Evolutionary conservation across 92 coral and sea anemone genomes (phyloP).

Genomic region (Chrysogorgia sp.): DNA sequence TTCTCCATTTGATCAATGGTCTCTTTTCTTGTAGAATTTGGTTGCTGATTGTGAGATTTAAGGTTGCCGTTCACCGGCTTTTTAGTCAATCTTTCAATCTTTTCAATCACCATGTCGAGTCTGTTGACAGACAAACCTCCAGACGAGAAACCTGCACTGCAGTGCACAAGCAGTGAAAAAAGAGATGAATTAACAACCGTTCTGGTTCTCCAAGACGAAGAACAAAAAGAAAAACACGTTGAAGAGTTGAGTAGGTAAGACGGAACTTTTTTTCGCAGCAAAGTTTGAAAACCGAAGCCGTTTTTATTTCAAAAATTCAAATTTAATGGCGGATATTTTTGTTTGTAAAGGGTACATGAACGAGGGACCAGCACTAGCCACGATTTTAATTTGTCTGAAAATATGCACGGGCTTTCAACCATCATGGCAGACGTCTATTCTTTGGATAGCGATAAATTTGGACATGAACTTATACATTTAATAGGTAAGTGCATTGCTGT

Average conservation of each 20-base stretch:
- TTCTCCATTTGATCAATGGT: not conserved
- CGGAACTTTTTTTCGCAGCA: not conserved
- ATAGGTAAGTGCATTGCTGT: constrained; percentile 18
- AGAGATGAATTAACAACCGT: not conserved
- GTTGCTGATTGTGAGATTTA: not conserved
- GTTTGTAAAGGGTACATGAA: constrained; percentile 11
- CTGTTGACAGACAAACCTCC: constrained; percentile 4
- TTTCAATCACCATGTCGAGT: not conserved
- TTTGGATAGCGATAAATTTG: constrained; percentile 17
- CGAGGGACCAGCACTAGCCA: constrained; percentile 1
- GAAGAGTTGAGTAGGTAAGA: not conserved
- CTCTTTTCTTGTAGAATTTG: not conserved
- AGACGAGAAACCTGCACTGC: not conserved
- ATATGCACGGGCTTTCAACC: constrained; percentile 27
- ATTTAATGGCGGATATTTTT: not conserved
- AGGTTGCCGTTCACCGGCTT: too few relatives aligned
- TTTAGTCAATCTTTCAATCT: too few relatives aligned
- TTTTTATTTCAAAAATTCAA: not conserved
- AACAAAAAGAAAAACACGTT: not conserved
- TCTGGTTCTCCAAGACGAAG: constrained; percentile 2
- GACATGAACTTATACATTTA: constrained; percentile 34
- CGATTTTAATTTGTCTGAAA: not conserved
- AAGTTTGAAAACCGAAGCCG: not conserved
- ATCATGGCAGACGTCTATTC: constrained; percentile 33
- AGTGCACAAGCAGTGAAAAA: not conserved